These are phyloP conservation scores for Lophura nycthemera DNA, from an alignment of 2,113 vertebrate genomes.

Conservation along the genomic window DNA sequence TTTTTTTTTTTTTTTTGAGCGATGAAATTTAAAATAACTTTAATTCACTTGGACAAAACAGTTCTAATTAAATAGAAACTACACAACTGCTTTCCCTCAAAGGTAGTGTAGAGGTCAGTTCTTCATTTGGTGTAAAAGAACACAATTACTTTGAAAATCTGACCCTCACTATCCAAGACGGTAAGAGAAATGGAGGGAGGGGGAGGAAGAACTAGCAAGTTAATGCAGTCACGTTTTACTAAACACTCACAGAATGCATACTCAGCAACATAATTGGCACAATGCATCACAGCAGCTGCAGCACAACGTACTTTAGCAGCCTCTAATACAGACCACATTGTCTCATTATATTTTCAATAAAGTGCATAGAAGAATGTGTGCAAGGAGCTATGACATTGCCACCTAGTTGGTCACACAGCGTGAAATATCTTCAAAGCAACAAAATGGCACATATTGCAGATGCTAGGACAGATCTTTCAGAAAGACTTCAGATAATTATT, in stretches of 20 bases:
- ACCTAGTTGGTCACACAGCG: neutral
- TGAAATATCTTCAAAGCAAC: neutral
- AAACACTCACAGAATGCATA: neutral
- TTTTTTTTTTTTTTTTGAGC: neutral
- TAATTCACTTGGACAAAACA: neutral
- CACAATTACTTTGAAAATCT: neutral
- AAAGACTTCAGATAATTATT: neutral
- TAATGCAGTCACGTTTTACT: neutral
- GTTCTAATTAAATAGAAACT: slow-evolving; percentile 14
- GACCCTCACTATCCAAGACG: neutral
- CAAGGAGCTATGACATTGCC: neutral
- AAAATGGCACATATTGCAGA: neutral
- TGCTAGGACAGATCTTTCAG: neutral
- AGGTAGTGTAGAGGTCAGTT: neutral
- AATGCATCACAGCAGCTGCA: slow-evolving; percentile 2
- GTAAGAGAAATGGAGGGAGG: neutral
- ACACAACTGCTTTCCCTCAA: neutral
- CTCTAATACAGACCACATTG: neutral
- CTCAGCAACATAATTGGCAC: neutral
- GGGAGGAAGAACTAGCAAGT: neutral
- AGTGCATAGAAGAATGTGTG: neutral
- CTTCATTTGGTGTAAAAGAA: neutral
- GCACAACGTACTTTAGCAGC: neutral
- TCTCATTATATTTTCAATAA: neutral
- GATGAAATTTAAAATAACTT: neutral